phyloP scores from a whole-genome alignment of 2,113 vertebrate genomes.

The Rostratula benghalensis region DNA sequence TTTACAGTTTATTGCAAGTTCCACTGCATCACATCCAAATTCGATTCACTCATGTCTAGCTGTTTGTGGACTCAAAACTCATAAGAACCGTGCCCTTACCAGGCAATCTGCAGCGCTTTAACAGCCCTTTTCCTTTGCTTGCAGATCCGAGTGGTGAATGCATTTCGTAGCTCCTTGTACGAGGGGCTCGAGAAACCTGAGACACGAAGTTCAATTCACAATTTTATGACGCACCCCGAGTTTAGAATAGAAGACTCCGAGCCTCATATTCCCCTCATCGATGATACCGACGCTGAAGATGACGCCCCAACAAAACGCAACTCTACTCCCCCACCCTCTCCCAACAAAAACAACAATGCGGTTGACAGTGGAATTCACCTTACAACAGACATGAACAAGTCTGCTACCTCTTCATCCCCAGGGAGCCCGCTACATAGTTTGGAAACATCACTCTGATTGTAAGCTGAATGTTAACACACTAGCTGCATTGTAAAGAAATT shows the following conservation, averaged over 20 bases:
- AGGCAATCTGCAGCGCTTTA: not conserved
- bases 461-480: slow-evolving; percentile 83
- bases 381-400: slow-evolving; percentile 90
- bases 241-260: slow-evolving; percentile 99
- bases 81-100: slow-evolving; percentile 69
- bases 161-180: slow-evolving; percentile 99
- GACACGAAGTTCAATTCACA: slow-evolving; percentile 97
- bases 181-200: slow-evolving; percentile 98
- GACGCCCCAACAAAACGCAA: slow-evolving; percentile 97
- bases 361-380: slow-evolving; percentile 96
- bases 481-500: slow-evolving; percentile 84
- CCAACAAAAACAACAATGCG: slow-evolving; percentile 99
- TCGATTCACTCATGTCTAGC: slow-evolving; percentile 81
- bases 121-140: slow-evolving; percentile 49
- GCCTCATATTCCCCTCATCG: slow-evolving; percentile 97
- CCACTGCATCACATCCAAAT: slow-evolving; percentile 84
- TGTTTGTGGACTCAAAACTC: slow-evolving; percentile 85
- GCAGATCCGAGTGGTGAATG: slow-evolving; percentile 99
- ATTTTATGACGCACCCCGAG: slow-evolving; percentile 99
- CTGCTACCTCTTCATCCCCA: slow-evolving; percentile 90
- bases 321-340: slow-evolving; percentile 88
- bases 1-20: slow-evolving; percentile 84
- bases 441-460: slow-evolving; percentile 99
- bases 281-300: slow-evolving; percentile 98
- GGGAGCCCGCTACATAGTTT: slow-evolving; percentile 99